A percentile compares a stretch with the other conserved stretches of the same genome.
Evolutionary conservation across 2,888 invertebrate species (phyloP).

Genomic region (Oxytorus armatus): DNA sequence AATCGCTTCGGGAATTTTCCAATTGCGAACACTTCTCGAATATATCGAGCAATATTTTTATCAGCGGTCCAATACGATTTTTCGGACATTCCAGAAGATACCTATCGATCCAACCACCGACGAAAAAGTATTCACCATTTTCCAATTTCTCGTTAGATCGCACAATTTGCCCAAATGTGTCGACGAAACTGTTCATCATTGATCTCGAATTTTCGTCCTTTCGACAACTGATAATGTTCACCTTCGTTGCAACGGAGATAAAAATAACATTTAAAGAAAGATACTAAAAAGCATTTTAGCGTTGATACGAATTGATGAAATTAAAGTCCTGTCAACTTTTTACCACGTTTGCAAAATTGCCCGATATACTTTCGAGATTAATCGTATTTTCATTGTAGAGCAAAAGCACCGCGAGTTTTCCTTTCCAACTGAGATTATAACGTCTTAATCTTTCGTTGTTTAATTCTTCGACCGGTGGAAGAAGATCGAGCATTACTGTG

Average conservation of each 20-base stretch:
- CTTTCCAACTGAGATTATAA: slow-evolving; percentile 78
- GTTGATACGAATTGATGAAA: too few species aligned
- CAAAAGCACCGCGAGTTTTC: slow-evolving; percentile 77
- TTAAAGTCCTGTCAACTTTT: slow-evolving; percentile 21
- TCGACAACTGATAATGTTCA: slow-evolving; percentile 79
- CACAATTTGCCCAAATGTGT: slow-evolving; percentile 76
- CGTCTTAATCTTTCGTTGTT: slow-evolving; percentile 72
- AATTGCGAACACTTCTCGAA: slow-evolving; percentile 76
- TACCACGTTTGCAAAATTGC: slow-evolving; percentile 74
- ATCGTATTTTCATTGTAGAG: slow-evolving; percentile 77
- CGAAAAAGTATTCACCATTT: slow-evolving; percentile 75
- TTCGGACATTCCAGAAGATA: slow-evolving; percentile 79
- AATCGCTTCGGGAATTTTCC: slow-evolving; percentile 62
- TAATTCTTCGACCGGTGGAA: slow-evolving; percentile 76
- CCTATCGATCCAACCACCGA: slow-evolving; percentile 82
- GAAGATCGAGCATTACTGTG: slow-evolving; percentile 78
- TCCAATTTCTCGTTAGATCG: slow-evolving; percentile 73
- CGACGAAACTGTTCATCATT: slow-evolving; percentile 80
- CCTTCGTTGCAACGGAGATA: slow-evolving; percentile 63
- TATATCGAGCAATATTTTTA: slow-evolving; percentile 74
- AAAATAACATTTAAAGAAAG: too few species aligned
- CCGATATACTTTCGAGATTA: slow-evolving; percentile 70
- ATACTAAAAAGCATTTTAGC: too few species aligned
- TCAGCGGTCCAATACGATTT: slow-evolving; percentile 74
- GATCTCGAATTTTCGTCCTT: slow-evolving; percentile 78